Conservation (phyloP, 2,888 invertebrate species). For the Myopa testacea region DNA sequence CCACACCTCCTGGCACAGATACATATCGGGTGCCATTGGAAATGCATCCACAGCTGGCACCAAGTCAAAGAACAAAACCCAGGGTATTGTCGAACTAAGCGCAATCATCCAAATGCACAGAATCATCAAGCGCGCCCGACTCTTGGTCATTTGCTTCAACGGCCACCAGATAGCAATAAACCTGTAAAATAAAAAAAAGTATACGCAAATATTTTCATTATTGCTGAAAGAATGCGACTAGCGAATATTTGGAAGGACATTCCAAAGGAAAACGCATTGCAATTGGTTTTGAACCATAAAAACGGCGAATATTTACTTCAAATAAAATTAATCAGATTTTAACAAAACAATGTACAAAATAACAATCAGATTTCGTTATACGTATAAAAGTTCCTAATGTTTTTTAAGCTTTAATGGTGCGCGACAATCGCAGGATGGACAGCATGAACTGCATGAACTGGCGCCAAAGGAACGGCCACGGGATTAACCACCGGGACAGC, state of each 20-base stretch:
- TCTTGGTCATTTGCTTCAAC: constrained; percentile 89
- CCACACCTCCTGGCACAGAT: constrained; percentile 87
- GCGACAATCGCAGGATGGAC: constrained; percentile 61
- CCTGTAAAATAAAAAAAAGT: constrained; percentile 74
- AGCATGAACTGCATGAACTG: constrained; percentile 64
- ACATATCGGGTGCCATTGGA: constrained; percentile 80
- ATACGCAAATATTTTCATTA: not conserved
- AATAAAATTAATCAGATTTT: not conserved
- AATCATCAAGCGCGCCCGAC: constrained; percentile 88
- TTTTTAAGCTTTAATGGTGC: constrained; percentile 54
- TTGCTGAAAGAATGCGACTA: not conserved
- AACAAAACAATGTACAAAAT: not conserved
- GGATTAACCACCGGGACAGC: constrained; percentile 27
- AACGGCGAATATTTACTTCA: not conserved
- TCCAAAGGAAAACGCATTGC: no score
- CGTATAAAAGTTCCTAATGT: no score
- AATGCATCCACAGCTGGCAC: constrained; percentile 66
- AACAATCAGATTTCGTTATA: no score
- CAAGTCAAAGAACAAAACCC: constrained; percentile 90
- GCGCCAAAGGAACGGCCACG: constrained; percentile 50
- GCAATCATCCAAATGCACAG: constrained; percentile 91
- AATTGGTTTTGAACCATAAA: no score
- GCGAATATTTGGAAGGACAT: not conserved
- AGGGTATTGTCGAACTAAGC: constrained; percentile 85
- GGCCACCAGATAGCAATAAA: constrained; percentile 97